phyloP scores from a whole-genome alignment of 2,888 invertebrate genomes.

The Drosophila infuscata region DNA sequence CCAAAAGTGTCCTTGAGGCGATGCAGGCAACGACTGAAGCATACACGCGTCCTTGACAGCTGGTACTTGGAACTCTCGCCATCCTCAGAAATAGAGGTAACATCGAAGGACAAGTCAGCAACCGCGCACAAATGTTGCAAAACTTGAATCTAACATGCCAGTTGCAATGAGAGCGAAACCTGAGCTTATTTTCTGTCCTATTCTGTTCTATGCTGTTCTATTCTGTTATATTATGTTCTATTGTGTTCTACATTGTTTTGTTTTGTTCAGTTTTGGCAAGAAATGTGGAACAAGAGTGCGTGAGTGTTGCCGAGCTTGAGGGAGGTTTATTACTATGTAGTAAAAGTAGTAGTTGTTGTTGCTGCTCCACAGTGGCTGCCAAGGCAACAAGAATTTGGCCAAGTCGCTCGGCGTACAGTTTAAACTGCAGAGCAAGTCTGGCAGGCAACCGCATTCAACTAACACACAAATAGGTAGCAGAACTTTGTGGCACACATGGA shows the following conservation, averaged over 20 bases:
- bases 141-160: slow-evolving; percentile 26
- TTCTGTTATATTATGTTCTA: not conserved
- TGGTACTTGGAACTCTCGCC: slow-evolving; percentile 31
- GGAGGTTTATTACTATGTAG: not conserved
- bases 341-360: not conserved
- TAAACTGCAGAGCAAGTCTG: slow-evolving; percentile 31
- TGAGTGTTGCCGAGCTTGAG: slow-evolving; percentile 10
- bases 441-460: slow-evolving; percentile 26
- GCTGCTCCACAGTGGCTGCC: slow-evolving; percentile 12
- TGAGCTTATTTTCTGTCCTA: not conserved
- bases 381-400: slow-evolving; percentile 45
- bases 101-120: slow-evolving; percentile 48
- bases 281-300: slow-evolving; percentile 49
- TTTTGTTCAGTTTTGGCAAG: slow-evolving; percentile 23
- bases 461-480: slow-evolving; percentile 15
- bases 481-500: slow-evolving; percentile 20
- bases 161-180: slow-evolving; percentile 17
- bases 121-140: slow-evolving; percentile 41
- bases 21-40: slow-evolving; percentile 21
- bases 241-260: slow-evolving; percentile 1
- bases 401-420: slow-evolving; percentile 48
- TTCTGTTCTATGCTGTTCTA: slow-evolving; percentile 8
- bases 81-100: slow-evolving; percentile 50
- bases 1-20: slow-evolving; percentile 10
- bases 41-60: slow-evolving; percentile 55